Conservation (phyloP, 2,113 vertebrate species). For the Lichenostomus cassidix region DNA sequence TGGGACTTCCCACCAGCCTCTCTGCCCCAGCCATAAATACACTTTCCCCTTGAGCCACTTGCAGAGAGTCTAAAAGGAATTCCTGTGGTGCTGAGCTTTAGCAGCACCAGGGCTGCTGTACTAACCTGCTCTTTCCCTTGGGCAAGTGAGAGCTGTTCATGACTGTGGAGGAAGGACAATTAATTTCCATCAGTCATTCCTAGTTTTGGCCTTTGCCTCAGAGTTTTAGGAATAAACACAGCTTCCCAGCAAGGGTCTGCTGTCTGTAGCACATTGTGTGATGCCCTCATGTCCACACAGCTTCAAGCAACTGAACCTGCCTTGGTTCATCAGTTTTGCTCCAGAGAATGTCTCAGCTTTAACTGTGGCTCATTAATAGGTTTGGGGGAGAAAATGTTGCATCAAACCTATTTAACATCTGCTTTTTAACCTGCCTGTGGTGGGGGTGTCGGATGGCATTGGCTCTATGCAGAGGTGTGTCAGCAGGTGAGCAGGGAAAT, state of each 20-base stretch:
- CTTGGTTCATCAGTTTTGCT: background rate
- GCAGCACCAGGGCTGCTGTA: background rate
- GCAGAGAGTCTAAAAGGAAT: background rate
- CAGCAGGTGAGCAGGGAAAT: background rate
- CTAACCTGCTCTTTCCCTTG: rapidly evolving
- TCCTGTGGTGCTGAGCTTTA: background rate
- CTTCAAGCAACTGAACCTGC: background rate
- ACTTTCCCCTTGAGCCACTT: background rate
- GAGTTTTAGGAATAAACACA: background rate
- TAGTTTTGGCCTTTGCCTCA: background rate
- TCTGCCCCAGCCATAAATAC: background rate
- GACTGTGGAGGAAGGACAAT: background rate
- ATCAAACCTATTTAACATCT: background rate
- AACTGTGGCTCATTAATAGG: background rate
- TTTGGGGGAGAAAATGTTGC: background rate
- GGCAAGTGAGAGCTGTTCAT: background rate
- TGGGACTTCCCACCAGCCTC: background rate
- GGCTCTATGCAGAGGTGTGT: background rate
- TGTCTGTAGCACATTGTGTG: rapidly evolving
- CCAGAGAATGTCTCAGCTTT: background rate
- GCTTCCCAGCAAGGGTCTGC: background rate
- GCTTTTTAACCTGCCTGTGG: background rate
- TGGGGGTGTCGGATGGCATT: rapidly evolving
- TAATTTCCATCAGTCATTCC: background rate
- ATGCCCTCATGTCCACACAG: rapidly evolving